phyloP scores from a whole-genome alignment of 1,140 invertebrate species.

The Trichogramma pretiosum region DNA sequence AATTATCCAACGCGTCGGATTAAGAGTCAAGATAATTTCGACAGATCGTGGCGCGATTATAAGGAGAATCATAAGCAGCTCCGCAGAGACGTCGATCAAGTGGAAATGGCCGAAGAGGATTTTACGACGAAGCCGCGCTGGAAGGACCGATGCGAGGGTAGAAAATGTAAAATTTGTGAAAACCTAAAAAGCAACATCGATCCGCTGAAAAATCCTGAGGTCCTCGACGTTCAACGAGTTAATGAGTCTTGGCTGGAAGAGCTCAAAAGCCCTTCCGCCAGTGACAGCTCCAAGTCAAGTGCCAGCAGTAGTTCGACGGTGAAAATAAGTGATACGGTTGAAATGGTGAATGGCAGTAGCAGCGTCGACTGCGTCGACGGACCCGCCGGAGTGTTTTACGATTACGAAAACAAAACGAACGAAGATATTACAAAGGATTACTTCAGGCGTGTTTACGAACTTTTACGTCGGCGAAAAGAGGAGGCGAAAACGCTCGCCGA shows the following conservation, averaged over 20 bases:
- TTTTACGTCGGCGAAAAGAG: slow-evolving; percentile 30
- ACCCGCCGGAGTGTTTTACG: slow-evolving; percentile 12
- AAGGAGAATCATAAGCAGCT: slow-evolving; percentile 33
- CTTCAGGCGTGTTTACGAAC: slow-evolving; percentile 37
- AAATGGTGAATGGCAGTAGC: slow-evolving; percentile 31
- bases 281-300: too few species aligned
- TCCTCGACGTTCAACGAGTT: too few species aligned
- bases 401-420: slow-evolving; percentile 26
- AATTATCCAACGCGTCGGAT: slow-evolving; percentile 19
- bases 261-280: too few species aligned
- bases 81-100: slow-evolving; percentile 16
- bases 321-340: slow-evolving; percentile 38
- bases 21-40: slow-evolving; percentile 29
- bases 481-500: slow-evolving; percentile 17
- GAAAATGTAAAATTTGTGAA: slow-evolving; percentile 29
- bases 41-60: slow-evolving; percentile 36
- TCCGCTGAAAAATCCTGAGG: slow-evolving; percentile 1
- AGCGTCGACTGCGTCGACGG: slow-evolving; percentile 7
- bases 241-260: too few species aligned
- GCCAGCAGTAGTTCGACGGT: slow-evolving; percentile 30
- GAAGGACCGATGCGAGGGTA: slow-evolving; percentile 28
- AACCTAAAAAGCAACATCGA: slow-evolving; percentile 22
- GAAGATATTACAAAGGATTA: slow-evolving; percentile 35
- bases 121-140: slow-evolving; percentile 36
- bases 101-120: slow-evolving; percentile 27